These are phyloP conservation scores for Phrynocephalus versicolor DNA, from an alignment of 2,113 vertebrate genomes.

Conservation along the genomic window DNA sequence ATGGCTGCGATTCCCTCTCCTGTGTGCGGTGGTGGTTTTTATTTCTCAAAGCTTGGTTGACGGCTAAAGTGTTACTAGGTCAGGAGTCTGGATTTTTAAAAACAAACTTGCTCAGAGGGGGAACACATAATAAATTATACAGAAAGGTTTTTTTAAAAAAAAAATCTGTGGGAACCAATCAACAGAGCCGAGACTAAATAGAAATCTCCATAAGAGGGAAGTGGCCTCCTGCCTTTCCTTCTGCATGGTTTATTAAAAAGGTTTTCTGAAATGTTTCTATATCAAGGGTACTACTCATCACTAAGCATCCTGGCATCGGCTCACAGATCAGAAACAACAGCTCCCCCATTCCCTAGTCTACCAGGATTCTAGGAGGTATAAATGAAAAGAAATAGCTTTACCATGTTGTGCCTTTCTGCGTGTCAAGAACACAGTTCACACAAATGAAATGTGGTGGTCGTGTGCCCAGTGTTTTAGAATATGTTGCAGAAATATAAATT, in stretches of 20 bases:
- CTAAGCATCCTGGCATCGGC: background rate
- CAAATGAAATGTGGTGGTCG: background rate
- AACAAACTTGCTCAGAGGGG: background rate
- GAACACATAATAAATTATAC: background rate
- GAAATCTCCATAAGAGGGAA: background rate
- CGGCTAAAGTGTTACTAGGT: background rate
- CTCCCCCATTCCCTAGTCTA: no score
- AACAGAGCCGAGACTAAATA: background rate
- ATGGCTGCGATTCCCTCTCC: background rate
- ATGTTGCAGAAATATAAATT: background rate
- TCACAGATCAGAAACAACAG: background rate
- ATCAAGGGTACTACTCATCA: background rate
- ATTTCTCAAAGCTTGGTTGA: background rate
- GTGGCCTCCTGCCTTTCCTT: background rate
- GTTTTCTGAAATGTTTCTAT: background rate
- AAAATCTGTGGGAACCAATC: background rate
- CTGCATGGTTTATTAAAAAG: background rate
- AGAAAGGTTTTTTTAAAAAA: background rate
- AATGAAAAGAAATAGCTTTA: no score
- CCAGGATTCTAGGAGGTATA: no score
- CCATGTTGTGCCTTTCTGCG: background rate
- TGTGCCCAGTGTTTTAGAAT: background rate
- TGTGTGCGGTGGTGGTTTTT: background rate
- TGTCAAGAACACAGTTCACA: background rate
- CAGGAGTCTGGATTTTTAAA: background rate